These are phyloP conservation scores for Centropus bengalensis DNA, from an alignment of 2,113 vertebrate genomes.

Conservation along the genomic window DNA sequence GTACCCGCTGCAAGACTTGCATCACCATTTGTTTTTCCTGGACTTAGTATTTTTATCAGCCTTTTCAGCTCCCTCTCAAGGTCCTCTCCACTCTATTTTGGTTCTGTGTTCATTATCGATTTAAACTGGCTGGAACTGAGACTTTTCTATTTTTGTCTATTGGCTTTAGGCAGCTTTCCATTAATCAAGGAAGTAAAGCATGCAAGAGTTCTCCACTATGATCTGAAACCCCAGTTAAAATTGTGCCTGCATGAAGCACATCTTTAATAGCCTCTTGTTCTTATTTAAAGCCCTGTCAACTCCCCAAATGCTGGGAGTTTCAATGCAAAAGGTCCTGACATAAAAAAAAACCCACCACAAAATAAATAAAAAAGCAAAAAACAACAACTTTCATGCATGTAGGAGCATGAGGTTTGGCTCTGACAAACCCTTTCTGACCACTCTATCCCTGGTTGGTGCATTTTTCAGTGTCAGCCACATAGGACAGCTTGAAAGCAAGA, in stretches of 20 bases:
- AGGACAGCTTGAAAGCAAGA: slow-evolving; percentile 35
- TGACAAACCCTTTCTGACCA: not conserved
- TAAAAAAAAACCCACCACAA: not conserved
- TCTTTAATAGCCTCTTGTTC: not conserved
- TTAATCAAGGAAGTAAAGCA: not conserved
- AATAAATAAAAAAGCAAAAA: not conserved
- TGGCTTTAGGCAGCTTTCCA: slow-evolving; percentile 27
- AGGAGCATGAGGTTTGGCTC: not conserved
- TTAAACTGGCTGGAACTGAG: slow-evolving; percentile 18
- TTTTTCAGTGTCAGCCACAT: not conserved
- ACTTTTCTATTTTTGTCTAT: slow-evolving; percentile 15
- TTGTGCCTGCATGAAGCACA: not conserved
- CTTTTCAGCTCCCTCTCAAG: not conserved
- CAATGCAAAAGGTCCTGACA: not conserved
- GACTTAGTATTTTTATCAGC: not conserved
- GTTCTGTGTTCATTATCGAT: slow-evolving; percentile 16
- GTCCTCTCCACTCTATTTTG: slow-evolving; percentile 9
- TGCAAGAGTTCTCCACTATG: not conserved
- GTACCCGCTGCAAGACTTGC: not conserved
- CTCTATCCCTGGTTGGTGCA: not conserved
- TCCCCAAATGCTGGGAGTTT: not conserved
- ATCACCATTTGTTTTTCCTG: not conserved
- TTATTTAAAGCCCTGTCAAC: not conserved
- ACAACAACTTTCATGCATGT: not conserved
- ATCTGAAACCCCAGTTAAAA: not conserved